A percentile compares a stretch with the other conserved stretches of the same genome.
phyloP scores from a whole-genome alignment of 2,113 vertebrate species.

The Coreoperca whiteheadi region DNA sequence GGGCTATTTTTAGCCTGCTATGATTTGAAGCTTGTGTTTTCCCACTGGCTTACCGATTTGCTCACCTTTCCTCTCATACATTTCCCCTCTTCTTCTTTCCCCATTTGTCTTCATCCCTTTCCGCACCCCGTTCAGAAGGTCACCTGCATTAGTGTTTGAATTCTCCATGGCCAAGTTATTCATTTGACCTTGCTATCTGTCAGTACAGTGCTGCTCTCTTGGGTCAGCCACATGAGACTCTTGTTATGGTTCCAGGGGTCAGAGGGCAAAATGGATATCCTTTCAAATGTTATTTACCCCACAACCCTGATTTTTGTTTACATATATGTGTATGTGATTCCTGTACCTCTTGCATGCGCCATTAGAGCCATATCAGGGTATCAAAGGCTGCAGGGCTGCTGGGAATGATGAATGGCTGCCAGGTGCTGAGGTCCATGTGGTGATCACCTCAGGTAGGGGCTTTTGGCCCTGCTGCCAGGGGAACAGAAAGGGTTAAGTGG shows the following conservation, averaged over 20 bases:
- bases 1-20: conserved; percentile 6
- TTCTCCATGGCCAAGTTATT: conserved; percentile 59
- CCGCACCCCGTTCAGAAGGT: conserved; percentile 35
- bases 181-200: conserved; percentile 67
- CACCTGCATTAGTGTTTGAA: conserved; percentile 60
- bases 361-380: conserved; percentile 55
- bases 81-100: neutral
- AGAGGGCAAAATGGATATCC: conserved; percentile 69
- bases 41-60: conserved; percentile 24
- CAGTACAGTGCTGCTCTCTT: conserved; percentile 56
- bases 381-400: conserved; percentile 62
- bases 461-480: conserved; percentile 40
- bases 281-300: conserved; percentile 53
- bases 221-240: conserved; percentile 61
- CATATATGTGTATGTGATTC: conserved; percentile 51
- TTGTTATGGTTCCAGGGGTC: conserved; percentile 65
- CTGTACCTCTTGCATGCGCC: conserved; percentile 4
- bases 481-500: conserved; percentile 70
- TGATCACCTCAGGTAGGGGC: conserved; percentile 61
- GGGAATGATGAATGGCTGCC: conserved; percentile 77
- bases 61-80: conserved; percentile 27
- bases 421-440: conserved; percentile 66
- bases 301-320: conserved; percentile 36
- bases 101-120: conserved; percentile 34
- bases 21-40: conserved; percentile 27